Base-by-base conservation (phyloP, 2,888 invertebrate species). In the Pachymerium ferrugineum region DNA sequence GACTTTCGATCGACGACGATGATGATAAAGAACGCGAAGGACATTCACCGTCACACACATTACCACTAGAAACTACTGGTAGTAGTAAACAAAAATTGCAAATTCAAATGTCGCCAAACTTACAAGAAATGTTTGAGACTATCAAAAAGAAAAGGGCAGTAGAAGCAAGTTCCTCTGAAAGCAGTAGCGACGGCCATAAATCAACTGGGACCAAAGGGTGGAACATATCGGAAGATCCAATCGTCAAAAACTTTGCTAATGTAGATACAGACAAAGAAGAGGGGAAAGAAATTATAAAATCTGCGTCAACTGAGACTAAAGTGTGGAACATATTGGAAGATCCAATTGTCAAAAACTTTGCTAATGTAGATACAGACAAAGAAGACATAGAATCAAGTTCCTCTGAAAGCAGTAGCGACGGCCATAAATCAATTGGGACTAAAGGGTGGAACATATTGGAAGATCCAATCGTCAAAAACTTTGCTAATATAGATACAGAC, bases 51-150 rank as follows among this genome's bases (percentile, higher is more conserved):
- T 88, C 88, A 0, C 83, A 84, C 72, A 84, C 85, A 1, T 85
- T 85, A 8, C 84, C 84, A 6, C 80, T 82, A 31, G 81, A 81
- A 1, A 84, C 87, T 3, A 82, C 84, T 68, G 80, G 67, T 22
- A 6, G 25, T 12, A 14, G 12, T 0, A 30, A 69, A 38, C 71
- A 6, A 75, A 72, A 31, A 70, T n/a, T 70, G 25, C 28, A 71
- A 38, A 31, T 33, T n/a, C 71, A 38, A 71, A 72, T 93, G 78
- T 93, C 93, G 0, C 89, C 91, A 35, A 91, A 93, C 83, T 83
- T 93, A 73, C 90, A 92, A 78, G 92, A 92, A 82, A 93, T 93
- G 78, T 84, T 93, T 76, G 92, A 92, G 73, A 92, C 90, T 78
- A 91, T 93, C 76, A 91, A 92, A 74, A 82, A 84, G 29, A 83